Evolutionary conservation across 2,888 invertebrate species (phyloP), one percentile per base, ranked within the genome.

Genomic region (Monochamus alternatus): DNA sequence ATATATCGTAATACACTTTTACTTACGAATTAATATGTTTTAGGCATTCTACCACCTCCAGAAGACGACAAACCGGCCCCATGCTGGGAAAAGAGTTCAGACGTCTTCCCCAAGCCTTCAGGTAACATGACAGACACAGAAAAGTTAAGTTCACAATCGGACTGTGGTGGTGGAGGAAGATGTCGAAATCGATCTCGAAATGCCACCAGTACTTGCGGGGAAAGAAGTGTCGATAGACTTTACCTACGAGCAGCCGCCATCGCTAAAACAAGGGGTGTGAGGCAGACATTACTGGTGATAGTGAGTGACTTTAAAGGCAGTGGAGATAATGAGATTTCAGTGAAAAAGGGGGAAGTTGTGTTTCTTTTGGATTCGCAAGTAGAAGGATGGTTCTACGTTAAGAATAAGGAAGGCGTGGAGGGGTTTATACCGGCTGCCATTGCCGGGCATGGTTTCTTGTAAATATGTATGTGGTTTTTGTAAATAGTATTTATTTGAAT

Each of bases 111-210:
- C 2, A 93, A 93, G 68, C 95, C 95, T 0, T 93, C 94, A 78
- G 95, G 95, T 14, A 96, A 95, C 87, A 92, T 95, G 89, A 95
- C 95, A 0, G 95, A 96, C 87, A 94, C 92, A 8, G 95, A 95
- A 85, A 95, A 95, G 84, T 80, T 91, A 9, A 87, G 88, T 67
- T 88, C 94, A 0, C 92, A 93, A 60, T 95, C 95, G 0, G 95
- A 95, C 85, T 93, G 93, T 75, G 93, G 93, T 22, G 90, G 91
- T 75, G 90, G 91, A 32, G 59, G 72, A 43, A 38, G 80, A 5
- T 77, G 80, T 47, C 77, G 77, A 9, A 70, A 55, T 30, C 75
- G 87, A 74, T 82, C 88, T 30, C 78, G 87, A 74, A 86, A 86
- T 75, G 87, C 87, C 32, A 77, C 82, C 9, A 88, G 87, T 77